Conservation (phyloP, 2,797 vertebrate genomes). For the Kryptopterus vitreolus region DNA sequence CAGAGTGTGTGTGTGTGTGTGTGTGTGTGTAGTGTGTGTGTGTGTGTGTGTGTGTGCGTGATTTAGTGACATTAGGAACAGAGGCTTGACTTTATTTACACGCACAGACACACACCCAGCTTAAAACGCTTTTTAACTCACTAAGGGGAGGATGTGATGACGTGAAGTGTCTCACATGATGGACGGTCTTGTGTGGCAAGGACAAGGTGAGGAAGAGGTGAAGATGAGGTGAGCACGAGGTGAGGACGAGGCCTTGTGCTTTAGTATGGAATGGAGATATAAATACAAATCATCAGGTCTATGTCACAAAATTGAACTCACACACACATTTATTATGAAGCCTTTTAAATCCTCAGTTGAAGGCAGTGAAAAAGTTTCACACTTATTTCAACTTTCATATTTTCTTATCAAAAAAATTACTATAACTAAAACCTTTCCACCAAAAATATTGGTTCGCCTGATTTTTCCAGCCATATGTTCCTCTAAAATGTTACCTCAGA, state of each 20-base stretch:
- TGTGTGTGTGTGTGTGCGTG: not conserved
- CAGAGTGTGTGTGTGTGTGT: conserved; percentile 9
- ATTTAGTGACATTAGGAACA: not conserved
- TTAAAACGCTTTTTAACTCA: not conserved
- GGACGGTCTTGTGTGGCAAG: not conserved
- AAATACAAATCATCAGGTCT: not conserved
- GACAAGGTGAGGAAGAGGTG: not conserved
- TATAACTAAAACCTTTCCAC: too few relatives aligned
- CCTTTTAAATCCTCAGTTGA: not conserved
- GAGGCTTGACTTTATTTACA: not conserved
- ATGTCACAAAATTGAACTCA: not conserved
- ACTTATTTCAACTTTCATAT: not conserved
- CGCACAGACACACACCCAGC: not conserved
- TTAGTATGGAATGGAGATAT: not conserved
- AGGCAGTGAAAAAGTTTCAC: not conserved
- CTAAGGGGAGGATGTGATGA: not conserved
- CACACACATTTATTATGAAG: not conserved
- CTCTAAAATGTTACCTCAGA: too few relatives aligned
- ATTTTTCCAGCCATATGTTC: too few relatives aligned
- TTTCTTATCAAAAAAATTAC: too few relatives aligned
- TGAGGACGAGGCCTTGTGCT: not conserved
- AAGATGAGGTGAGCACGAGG: not conserved
- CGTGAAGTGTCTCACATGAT: not conserved
- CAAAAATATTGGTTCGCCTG: too few relatives aligned
- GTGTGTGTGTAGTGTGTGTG: not conserved